Evolutionary conservation across 2,888 invertebrate species (phyloP), one percentile per base, ranked within the genome.

Genomic region (Ormia ochracea): DNA sequence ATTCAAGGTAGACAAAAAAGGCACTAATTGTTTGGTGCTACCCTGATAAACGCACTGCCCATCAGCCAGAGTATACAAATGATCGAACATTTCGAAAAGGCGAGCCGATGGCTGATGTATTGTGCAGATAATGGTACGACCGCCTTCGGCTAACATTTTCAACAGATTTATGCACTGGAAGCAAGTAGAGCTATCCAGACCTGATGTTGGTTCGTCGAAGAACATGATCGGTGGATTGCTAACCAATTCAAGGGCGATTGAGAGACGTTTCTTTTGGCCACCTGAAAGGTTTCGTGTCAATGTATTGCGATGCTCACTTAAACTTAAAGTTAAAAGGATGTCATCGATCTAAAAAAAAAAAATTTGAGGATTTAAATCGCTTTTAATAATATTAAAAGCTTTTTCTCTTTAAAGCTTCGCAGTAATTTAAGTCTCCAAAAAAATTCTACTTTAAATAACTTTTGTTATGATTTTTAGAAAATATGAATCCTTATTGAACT

Each of bases 141-240:
- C 98, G 4, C 96, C 97, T 28, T 94, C 92, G 0, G 98, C 97
- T 82, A 98, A 90, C 52, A 94, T 94, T 91, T 97, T 97, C 85
- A 98, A 91, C 81, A 98, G 90, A 6, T 95, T 94, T 82, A 98
- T 96, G 87, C 98, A 98, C 90, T 97, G 97, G 91, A 96, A 97
- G 87, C 98, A 97, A 0, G 97, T 97, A 0, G 97, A 96, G 83
- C 97, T 97, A 91, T 98, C 98, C 87, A 98, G 90, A 3, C 98
- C 98, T 83, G 97, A 98, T 82, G 98, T 98, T 0, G 98, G 98
- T 89, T 98, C 98, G 88, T 98, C 98, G 88, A 98, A 98, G 91
- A 98, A 98, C 97, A 98, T 98, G 81, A 98, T 95, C 0, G 98
- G 98, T 9, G 98, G 98, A 90, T 98, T 98, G 91, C 97, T 98